These are phyloP conservation scores for Abramis brama DNA, from an alignment of 2,113 vertebrate species.

Conservation along the genomic window DNA sequence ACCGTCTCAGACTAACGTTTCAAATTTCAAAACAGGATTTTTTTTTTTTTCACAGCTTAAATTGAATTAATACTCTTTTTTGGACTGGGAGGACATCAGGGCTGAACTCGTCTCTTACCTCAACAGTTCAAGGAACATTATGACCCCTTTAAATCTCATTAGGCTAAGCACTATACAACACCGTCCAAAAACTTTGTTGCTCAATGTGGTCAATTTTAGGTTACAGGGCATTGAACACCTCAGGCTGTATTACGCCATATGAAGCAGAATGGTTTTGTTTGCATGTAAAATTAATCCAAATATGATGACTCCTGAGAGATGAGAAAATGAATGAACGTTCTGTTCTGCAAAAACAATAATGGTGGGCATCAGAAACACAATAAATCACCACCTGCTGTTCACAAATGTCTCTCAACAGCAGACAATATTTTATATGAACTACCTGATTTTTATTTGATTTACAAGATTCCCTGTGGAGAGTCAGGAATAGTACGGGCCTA, in stretches of 20 bases:
- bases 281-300: constrained; percentile 35
- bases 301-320: not conserved
- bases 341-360: constrained; percentile 6
- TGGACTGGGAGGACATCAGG: not conserved
- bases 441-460: constrained; percentile 24
- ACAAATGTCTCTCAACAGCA: not conserved
- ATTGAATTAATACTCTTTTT: not conserved
- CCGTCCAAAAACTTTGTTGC: not conserved
- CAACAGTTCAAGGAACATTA: not conserved
- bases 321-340: not conserved
- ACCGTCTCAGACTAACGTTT: not conserved
- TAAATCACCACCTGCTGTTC: constrained; percentile 13
- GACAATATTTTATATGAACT: constrained; percentile 40
- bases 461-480: constrained; percentile 22
- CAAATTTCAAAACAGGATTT: not conserved
- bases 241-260: not conserved
- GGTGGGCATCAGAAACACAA: not conserved
- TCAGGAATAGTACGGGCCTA: constrained; percentile 15
- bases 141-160: not conserved
- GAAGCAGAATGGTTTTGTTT: constrained; percentile 19
- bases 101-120: not conserved
- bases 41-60: not conserved
- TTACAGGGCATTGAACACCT: constrained; percentile 10
- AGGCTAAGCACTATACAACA: constrained; percentile 3
- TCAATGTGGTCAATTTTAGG: constrained; percentile 1